These are phyloP conservation scores for Sturnira hondurensis DNA, from an alignment of 2,113 vertebrate genomes.

Conservation along the genomic window DNA sequence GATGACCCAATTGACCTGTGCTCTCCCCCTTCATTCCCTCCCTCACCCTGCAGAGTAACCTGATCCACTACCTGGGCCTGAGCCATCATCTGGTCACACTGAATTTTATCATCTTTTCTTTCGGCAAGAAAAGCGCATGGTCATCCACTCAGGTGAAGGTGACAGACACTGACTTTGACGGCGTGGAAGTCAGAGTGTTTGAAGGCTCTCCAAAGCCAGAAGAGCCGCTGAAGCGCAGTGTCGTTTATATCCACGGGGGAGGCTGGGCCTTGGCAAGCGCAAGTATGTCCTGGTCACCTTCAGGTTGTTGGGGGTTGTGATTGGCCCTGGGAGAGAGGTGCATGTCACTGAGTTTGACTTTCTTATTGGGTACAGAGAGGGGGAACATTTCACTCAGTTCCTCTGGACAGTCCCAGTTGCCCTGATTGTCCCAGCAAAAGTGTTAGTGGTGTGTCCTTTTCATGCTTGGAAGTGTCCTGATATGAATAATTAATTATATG, in stretches of 20 bases:
- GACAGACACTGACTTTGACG: conserved; percentile 85
- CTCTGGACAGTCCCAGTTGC: not conserved
- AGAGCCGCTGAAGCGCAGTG: conserved; percentile 82
- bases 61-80: conserved; percentile 88
- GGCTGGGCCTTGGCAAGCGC: conserved; percentile 93
- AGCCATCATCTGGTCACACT: conserved; percentile 86
- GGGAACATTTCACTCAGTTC: not conserved
- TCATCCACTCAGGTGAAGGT: conserved; percentile 84
- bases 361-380: not conserved
- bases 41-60: conserved; percentile 81
- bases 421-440: not conserved
- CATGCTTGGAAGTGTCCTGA: not conserved
- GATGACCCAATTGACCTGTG: fast-evolving
- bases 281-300: conserved; percentile 83
- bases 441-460: not conserved
- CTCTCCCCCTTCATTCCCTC: not conserved
- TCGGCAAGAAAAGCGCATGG: conserved; percentile 84
- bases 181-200: conserved; percentile 90
- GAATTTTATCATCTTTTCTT: conserved; percentile 85
- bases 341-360: not conserved
- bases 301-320: not conserved
- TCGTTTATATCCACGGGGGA: conserved; percentile 95
- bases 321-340: not conserved
- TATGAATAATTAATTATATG: not conserved
- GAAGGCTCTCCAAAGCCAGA: conserved; percentile 78